phyloP scores from a whole-genome alignment of 2,797 vertebrate species.

The Euphonia xanthogaster region DNA sequence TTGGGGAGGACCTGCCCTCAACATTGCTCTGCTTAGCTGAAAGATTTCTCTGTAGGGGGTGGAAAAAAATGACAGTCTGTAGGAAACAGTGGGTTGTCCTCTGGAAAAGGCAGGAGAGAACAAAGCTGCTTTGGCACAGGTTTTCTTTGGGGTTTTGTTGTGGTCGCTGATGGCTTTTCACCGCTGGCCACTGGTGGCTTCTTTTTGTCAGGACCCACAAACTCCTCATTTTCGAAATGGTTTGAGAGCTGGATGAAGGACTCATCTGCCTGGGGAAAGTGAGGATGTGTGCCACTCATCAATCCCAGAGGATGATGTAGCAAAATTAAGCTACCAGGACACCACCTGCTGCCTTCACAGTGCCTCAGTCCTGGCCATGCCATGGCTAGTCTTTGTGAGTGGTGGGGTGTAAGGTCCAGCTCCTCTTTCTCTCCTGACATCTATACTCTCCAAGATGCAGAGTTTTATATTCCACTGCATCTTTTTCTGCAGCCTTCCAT shows the following conservation, averaged over 20 bases:
- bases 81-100: background rate
- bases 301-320: background rate
- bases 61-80: background rate
- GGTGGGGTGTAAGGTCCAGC: background rate
- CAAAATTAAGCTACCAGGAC: background rate
- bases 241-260: background rate
- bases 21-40: background rate
- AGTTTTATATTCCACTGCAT: background rate
- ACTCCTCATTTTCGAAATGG: background rate
- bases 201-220: background rate
- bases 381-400: background rate
- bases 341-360: background rate
- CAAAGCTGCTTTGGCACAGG: background rate
- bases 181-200: background rate
- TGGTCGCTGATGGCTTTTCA: background rate
- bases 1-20: background rate
- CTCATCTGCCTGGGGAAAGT: background rate
- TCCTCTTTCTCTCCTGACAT: background rate
- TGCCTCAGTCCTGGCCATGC: rapidly evolving
- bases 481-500: background rate
- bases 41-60: background rate
- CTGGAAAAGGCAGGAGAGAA: background rate
- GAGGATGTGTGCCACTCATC: background rate
- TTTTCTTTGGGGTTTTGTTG: background rate
- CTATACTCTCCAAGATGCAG: background rate